Percentiles rank a stretch among this genome's conserved stretches.
Conservation (phyloP, 2,113 vertebrate genomes). For the Lepisosteus osseus region DNA sequence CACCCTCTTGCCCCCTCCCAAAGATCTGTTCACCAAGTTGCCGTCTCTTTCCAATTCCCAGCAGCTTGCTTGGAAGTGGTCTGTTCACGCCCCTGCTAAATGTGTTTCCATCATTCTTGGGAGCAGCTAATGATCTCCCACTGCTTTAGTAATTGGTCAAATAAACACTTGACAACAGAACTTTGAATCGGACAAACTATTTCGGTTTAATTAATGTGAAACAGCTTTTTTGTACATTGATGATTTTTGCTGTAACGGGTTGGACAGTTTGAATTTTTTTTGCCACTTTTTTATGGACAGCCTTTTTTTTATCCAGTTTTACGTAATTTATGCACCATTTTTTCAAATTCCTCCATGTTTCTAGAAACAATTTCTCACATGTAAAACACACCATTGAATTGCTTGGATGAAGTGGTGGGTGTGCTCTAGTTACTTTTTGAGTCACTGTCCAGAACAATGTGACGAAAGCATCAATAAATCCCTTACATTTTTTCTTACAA, state of each 20-base stretch:
- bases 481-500: too few relatives aligned
- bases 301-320: conserved; percentile 41
- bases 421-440: too few relatives aligned
- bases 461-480: too few relatives aligned
- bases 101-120: conserved; percentile 64
- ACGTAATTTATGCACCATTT: conserved; percentile 47
- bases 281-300: conserved; percentile 46
- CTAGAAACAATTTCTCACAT: too few relatives aligned
- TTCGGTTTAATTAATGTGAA: conserved; percentile 75
- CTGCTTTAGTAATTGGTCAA: conserved; percentile 98
- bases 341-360: conserved; percentile 13
- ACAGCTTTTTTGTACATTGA: conserved; percentile 69
- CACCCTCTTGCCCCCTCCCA: conserved; percentile 14
- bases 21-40: conserved; percentile 1
- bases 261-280: conserved; percentile 54
- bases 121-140: conserved; percentile 92
- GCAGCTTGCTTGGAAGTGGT: conserved; percentile 52
- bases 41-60: conserved; percentile 28
- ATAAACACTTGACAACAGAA: conserved; percentile 91
- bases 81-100: conserved; percentile 57
- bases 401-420: too few relatives aligned
- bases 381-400: too few relatives aligned
- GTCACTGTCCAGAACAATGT: too few relatives aligned
- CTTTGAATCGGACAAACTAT: conserved; percentile 70
- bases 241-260: conserved; percentile 67